A percentile compares a stretch with the other conserved stretches of the same genome.
These are phyloP conservation scores for Sinocyclocheilus maitianheensis DNA, from an alignment of 2,113 vertebrate species.

Conservation along the genomic window DNA sequence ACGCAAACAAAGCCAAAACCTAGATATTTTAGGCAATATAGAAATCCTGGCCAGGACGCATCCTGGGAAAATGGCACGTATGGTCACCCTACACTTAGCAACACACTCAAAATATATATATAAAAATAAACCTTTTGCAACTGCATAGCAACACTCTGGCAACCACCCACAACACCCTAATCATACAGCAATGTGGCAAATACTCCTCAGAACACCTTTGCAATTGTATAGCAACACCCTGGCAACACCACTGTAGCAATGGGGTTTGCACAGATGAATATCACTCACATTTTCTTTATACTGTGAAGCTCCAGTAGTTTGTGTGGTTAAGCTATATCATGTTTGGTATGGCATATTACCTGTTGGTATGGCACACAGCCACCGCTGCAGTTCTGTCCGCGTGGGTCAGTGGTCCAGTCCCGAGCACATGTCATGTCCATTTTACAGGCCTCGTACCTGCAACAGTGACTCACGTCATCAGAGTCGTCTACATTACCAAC, in stretches of 20 bases:
- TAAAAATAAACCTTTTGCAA: no score
- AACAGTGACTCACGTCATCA: neutral
- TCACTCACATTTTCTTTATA: neutral
- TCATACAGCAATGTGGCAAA: no score
- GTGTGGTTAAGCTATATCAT: neutral
- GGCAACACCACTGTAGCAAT: neutral
- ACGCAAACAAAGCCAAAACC: no score
- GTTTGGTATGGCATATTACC: constrained; percentile 64
- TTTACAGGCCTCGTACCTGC: constrained; percentile 81
- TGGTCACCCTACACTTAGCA: neutral
- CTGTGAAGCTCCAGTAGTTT: neutral
- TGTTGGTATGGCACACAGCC: constrained; percentile 79
- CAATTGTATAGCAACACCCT: neutral
- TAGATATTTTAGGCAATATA: no score
- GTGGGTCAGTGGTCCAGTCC: constrained; percentile 75
- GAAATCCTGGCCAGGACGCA: no score
- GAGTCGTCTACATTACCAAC: neutral
- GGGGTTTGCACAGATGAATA: neutral
- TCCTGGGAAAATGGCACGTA: no score
- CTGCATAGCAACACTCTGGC: neutral
- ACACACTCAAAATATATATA: no score
- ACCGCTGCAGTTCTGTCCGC: constrained; percentile 74
- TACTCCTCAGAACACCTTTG: no score
- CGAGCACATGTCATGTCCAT: constrained; percentile 78
- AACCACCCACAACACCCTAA: neutral